Conservation (phyloP, 1,140 invertebrate genomes). For the Amyelois transitella region DNA sequence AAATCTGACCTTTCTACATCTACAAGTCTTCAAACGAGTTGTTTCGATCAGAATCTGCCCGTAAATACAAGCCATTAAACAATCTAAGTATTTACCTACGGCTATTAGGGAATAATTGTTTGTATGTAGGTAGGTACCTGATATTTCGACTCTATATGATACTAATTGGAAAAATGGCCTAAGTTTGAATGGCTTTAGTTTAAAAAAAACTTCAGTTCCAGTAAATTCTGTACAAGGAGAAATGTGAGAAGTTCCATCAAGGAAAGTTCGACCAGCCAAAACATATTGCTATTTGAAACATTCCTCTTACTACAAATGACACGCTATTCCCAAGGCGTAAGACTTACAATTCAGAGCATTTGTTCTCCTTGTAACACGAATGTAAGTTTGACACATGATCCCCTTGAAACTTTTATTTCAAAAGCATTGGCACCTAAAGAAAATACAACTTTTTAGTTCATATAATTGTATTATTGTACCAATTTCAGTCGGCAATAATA, state of each 20-base stretch:
- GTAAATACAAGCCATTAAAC: no score
- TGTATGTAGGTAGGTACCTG: no score
- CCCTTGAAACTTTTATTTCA: conserved; percentile 33
- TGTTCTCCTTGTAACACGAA: conserved; percentile 4
- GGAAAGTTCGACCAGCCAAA: conserved; percentile 19
- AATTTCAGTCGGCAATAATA: no score
- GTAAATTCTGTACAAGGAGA: conserved; percentile 32
- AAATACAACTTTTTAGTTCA: not conserved
- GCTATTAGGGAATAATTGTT: no score
- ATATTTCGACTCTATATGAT: not conserved
- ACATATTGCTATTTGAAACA: conserved; percentile 2
- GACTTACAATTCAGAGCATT: conserved; percentile 7
- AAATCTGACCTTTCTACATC: no score
- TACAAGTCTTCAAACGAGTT: no score
- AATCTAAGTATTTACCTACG: no score
- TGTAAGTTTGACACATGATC: conserved; percentile 22
- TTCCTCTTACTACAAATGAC: not conserved
- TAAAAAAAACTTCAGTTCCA: conserved; percentile 29
- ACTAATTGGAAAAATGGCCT: conserved; percentile 8
- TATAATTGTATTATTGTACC: not conserved
- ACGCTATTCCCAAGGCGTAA: conserved; percentile 8
- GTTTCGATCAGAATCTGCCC: no score
- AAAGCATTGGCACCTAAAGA: conserved; percentile 11
- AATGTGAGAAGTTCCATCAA: conserved; percentile 29
- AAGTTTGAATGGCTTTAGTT: conserved; percentile 33